Evolutionary conservation across 2,888 invertebrate species (phyloP), one percentile per base, ranked within the genome.

Genomic region (Phortica okadai): DNA sequence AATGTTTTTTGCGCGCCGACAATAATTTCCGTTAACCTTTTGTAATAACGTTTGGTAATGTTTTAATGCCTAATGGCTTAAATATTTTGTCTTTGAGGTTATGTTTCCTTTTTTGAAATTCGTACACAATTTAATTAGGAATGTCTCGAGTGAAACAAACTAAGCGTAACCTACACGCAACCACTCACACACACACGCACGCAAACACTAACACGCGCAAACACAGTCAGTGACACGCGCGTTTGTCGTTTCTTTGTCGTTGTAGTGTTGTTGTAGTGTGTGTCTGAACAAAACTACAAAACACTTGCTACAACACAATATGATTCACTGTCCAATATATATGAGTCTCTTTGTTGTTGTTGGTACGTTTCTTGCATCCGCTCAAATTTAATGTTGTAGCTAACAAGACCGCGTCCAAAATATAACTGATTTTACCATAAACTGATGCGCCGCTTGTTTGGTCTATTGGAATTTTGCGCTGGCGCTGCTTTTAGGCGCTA

Each of bases 391-490:
- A n/a, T 66, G 75, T 73, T 54, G 79, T 80, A 80, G 83, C 76
- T 79, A 80, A 78, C 82, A 81, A 82, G 81, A 82, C 77, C 82
- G 81, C 83, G 84, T 82, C 80, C 81, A 80, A 83, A 81, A 79
- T 80, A 81, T 80, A 83, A 84, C 84, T 84, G 50, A 50, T 50
- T 50, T 50, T 1, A 50, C 0, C 10, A 8, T 11, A 50, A 14
- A 50, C 50, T 50, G 50, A 50, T 14, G 50, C 50, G 50, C 50
- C 50, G 50, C 50, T 21, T 64, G 25, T 8, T 33, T 79, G 21
- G 45, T 45, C 69, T 69, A 21, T 45, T 69, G 69, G 69, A 72
- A 56, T 69, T 50, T 50, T 33, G 4, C 33, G 66, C 3, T 59
- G 59, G 64, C 64, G 25, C 64, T 33, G 33, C 33, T 33, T 33